Evolutionary conservation across 2,113 vertebrate genomes (phyloP).

Genomic region (Columba livia): DNA sequence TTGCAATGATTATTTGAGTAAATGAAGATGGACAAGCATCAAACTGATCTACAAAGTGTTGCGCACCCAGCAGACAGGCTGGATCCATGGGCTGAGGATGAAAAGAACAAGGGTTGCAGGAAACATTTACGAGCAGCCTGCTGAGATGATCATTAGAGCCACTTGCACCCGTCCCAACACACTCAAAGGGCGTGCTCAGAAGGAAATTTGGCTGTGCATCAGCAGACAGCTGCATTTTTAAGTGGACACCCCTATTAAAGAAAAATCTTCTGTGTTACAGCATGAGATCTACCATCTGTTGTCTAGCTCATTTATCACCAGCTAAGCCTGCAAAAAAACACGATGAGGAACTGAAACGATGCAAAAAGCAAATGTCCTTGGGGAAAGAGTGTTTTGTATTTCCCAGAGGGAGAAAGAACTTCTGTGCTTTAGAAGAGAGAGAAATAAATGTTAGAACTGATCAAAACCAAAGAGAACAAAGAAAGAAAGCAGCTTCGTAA

Average conservation of each 20-base stretch:
- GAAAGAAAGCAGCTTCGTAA: neutral
- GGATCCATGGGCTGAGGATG: neutral
- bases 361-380: neutral
- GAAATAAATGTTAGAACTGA: neutral
- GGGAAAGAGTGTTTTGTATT: neutral
- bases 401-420: neutral
- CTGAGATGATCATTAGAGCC: neutral
- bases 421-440: neutral
- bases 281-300: conserved; percentile 43
- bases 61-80: neutral
- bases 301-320: conserved; percentile 22
- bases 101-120: neutral
- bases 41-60: neutral
- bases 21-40: neutral
- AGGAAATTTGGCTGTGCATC: neutral
- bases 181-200: neutral
- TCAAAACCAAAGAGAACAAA: neutral
- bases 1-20: neutral
- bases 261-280: neutral
- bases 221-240: conserved; percentile 21
- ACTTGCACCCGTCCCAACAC: neutral
- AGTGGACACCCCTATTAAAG: conserved; percentile 18
- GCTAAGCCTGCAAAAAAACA: neutral
- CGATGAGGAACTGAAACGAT: neutral
- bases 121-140: neutral